These are phyloP conservation scores for Chrysopa pallens DNA, from an alignment of 1,140 invertebrate species.

Conservation along the genomic window DNA sequence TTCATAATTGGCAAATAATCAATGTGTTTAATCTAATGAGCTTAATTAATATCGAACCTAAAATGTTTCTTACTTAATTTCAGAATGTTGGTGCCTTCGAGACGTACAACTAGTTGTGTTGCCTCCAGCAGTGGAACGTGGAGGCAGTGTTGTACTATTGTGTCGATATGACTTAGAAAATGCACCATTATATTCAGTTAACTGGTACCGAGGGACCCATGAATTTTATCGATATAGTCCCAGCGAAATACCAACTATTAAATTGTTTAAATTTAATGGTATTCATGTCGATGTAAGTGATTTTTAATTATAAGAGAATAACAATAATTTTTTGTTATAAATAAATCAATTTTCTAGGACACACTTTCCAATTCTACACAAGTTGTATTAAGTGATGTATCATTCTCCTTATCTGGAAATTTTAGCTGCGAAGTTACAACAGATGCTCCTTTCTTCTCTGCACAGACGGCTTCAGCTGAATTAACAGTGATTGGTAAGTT, in stretches of 20 bases:
- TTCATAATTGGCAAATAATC: too few relatives aligned
- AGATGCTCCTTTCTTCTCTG: constrained; percentile 55
- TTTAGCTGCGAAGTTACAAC: constrained; percentile 76
- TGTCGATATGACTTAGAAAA: constrained; percentile 58
- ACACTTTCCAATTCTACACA: constrained; percentile 51
- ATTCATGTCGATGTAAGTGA: constrained; percentile 62
- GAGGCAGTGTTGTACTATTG: constrained; percentile 40
- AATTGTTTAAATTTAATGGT: constrained; percentile 48
- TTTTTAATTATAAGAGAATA: background rate
- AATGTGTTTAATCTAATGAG: too few relatives aligned
- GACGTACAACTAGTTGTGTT: constrained; percentile 28
- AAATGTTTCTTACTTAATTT: background rate
- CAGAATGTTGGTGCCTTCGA: constrained; percentile 9
- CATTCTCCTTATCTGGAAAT: constrained; percentile 53
- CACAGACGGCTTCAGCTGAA: constrained; percentile 37
- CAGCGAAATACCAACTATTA: constrained; percentile 41
- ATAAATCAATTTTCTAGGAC: constrained; percentile 30
- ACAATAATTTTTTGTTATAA: background rate
- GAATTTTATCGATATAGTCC: constrained; percentile 65
- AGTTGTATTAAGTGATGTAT: constrained; percentile 50
- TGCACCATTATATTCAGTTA: constrained; percentile 56
- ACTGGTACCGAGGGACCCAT: constrained; percentile 64
- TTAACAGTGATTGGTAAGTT: constrained; percentile 60
- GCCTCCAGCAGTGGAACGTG: constrained; percentile 39
- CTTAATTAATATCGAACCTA: too few relatives aligned